Percentiles rank a stretch among this genome's conserved stretches.
Conservation (phyloP, 2,113 vertebrate species). For the Sterrhoptilus dennistouni region DNA sequence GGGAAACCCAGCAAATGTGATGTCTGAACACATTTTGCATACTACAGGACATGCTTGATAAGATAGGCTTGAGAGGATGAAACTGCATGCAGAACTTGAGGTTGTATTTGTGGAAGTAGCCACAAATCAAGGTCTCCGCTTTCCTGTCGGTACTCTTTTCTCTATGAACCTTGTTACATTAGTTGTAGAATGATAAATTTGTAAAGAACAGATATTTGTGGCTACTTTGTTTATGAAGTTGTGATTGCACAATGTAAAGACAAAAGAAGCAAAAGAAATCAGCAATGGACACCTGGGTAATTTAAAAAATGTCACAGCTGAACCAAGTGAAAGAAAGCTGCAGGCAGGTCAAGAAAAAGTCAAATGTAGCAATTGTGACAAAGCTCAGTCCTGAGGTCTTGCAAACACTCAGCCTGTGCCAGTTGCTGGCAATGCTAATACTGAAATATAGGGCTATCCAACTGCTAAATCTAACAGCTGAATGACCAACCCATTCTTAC, state of each 20-base stretch:
- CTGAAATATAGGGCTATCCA: neutral
- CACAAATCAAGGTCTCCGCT: neutral
- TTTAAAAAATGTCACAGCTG: neutral
- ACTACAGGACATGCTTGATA: neutral
- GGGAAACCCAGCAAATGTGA: neutral
- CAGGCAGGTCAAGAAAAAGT: neutral
- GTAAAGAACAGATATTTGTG: neutral
- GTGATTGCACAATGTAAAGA: neutral
- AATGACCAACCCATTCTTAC: neutral
- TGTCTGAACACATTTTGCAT: neutral
- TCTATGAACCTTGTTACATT: rapidly evolving
- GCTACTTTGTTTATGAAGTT: neutral
- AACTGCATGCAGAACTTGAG: neutral
- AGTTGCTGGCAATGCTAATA: neutral
- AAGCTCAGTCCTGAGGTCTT: neutral
- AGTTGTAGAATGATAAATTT: neutral
- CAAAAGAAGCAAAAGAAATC: neutral
- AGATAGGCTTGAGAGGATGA: neutral
- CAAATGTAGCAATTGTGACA: neutral
- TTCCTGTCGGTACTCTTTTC: neutral
- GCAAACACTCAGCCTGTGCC: neutral
- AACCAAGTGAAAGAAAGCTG: neutral
- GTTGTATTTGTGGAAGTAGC: neutral
- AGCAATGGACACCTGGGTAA: neutral
- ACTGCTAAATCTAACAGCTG: neutral